phyloP scores from a whole-genome alignment of 2,113 vertebrate genomes.

The Pangasianodon hypophthalmus region DNA sequence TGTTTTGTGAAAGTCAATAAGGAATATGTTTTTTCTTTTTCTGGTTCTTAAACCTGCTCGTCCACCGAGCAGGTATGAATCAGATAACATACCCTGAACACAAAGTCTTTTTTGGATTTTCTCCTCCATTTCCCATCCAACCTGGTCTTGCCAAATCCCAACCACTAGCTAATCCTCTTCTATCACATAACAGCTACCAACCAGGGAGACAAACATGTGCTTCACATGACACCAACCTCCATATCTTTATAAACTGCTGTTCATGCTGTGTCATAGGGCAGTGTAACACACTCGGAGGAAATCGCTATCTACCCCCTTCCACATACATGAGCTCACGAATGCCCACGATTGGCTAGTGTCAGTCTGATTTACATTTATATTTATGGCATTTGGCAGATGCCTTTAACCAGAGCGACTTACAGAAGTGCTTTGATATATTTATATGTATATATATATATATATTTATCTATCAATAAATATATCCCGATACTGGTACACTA shows the following conservation, averaged over 20 bases:
- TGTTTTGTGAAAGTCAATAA: neutral
- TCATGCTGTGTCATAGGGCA: neutral
- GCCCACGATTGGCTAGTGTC: neutral
- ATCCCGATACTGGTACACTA: too few relatives aligned
- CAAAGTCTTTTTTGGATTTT: too few relatives aligned
- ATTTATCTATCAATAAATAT: too few relatives aligned
- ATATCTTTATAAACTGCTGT: neutral
- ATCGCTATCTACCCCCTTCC: neutral
- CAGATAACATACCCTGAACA: too few relatives aligned
- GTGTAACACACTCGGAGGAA: neutral
- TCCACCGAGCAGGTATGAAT: too few relatives aligned
- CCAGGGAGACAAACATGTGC: neutral
- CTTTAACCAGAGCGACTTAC: too few relatives aligned
- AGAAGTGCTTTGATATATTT: too few relatives aligned
- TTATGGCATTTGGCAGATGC: too few relatives aligned
- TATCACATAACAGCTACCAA: neutral
- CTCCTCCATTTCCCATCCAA: too few relatives aligned
- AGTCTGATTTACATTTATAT: neutral
- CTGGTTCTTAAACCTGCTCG: neutral
- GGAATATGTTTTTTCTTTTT: neutral
- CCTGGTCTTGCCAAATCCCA: neutral
- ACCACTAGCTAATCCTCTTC: neutral
- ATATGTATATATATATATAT: too few relatives aligned
- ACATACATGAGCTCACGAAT: neutral
- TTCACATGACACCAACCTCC: neutral